Evolutionary conservation across 2,113 vertebrate species (phyloP).

Genomic region (Plotosus lineatus): DNA sequence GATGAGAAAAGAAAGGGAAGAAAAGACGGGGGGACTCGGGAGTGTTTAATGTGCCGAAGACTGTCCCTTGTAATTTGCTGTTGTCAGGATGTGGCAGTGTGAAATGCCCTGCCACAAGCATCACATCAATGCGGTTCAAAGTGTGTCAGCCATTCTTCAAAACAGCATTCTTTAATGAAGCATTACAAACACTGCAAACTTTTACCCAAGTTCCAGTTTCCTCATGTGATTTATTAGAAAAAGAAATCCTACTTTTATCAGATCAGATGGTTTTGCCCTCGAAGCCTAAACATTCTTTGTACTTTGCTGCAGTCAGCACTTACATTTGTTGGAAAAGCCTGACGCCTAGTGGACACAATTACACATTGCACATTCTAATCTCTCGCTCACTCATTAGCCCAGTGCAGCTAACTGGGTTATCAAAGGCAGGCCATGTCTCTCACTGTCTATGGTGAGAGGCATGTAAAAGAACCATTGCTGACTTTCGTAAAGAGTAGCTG

Average conservation of each 20-base stretch:
- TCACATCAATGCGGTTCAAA: slow-evolving; percentile 33
- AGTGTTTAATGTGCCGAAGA: slow-evolving; percentile 69
- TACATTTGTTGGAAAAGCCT: slow-evolving; percentile 58
- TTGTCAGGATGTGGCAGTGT: slow-evolving; percentile 53
- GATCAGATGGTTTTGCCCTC: not conserved
- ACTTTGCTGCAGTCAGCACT: not conserved
- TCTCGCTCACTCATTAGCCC: too few species aligned
- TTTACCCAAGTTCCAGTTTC: slow-evolving; percentile 18
- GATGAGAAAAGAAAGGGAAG: slow-evolving; percentile 45
- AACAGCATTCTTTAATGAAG: slow-evolving; percentile 25
- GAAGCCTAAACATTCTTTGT: not conserved
- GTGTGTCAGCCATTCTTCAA: slow-evolving; percentile 6
- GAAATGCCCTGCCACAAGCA: slow-evolving; percentile 58
- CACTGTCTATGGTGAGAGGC: too few species aligned
- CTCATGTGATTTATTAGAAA: slow-evolving; percentile 18
- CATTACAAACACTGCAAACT: slow-evolving; percentile 21
- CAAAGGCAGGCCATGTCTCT: too few species aligned
- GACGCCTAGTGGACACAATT: slow-evolving; percentile 63
- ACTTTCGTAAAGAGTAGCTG: too few species aligned
- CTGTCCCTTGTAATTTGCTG: slow-evolving; percentile 65
- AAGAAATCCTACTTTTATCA: slow-evolving; percentile 10
- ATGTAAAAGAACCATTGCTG: too few species aligned
- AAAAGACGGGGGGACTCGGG: slow-evolving; percentile 35
- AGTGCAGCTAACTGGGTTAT: too few species aligned
- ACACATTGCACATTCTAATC: not conserved